phyloP scores from a whole-genome alignment of 2,797 vertebrate species.

The Spea hammondii region DNA sequence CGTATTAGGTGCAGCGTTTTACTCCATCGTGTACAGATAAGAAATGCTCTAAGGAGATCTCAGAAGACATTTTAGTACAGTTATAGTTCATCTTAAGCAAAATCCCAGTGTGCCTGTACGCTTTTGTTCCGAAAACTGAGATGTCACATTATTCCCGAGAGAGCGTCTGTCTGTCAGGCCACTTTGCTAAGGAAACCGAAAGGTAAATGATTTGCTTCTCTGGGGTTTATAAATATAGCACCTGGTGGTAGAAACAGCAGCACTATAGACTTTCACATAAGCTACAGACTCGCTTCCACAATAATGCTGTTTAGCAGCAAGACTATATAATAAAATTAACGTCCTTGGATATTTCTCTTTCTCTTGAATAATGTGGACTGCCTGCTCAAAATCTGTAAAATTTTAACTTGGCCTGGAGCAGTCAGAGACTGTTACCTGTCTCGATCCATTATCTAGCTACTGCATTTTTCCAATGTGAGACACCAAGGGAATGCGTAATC shows the following conservation, averaged over 20 bases:
- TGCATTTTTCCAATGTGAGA: too few species aligned
- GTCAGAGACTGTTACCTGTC: too few species aligned
- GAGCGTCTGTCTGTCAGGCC: conserved; percentile 57
- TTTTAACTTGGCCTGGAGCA: too few species aligned
- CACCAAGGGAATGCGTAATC: too few species aligned
- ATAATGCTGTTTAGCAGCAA: not conserved
- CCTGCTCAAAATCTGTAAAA: too few species aligned
- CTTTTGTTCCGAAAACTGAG: conserved; percentile 77
- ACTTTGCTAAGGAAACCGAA: conserved; percentile 54
- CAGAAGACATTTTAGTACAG: conserved; percentile 71
- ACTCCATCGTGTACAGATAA: conserved; percentile 58
- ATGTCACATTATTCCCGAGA: conserved; percentile 70
- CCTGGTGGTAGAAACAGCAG: not conserved
- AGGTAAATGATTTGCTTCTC: conserved; percentile 43
- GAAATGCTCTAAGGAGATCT: conserved; percentile 64
- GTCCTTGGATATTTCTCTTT: too few species aligned
- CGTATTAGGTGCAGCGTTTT: conserved; percentile 61
- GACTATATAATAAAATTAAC: not conserved
- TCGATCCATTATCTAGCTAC: too few species aligned
- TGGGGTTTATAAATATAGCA: conserved; percentile 5
- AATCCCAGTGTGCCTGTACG: conserved; percentile 67
- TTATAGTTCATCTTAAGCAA: conserved; percentile 71
- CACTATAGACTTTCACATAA: not conserved
- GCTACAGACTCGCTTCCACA: not conserved
- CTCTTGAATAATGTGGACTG: too few species aligned